These are phyloP conservation scores for Drosophila miranda DNA, from an alignment of 1,140 invertebrate genomes.

Conservation along the genomic window DNA sequence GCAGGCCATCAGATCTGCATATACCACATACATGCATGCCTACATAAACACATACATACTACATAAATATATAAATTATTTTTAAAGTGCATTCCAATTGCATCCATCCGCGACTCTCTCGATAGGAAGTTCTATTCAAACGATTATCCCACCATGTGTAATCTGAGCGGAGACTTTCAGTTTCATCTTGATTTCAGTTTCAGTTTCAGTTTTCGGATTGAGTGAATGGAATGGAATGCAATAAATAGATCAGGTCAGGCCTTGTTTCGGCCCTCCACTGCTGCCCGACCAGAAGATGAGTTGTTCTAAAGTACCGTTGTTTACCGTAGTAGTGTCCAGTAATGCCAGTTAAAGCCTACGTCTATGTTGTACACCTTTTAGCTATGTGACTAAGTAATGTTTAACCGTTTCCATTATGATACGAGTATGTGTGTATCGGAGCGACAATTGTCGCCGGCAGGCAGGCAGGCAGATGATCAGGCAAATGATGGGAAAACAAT, in stretches of 20 bases:
- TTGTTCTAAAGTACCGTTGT: not conserved
- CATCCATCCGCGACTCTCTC: conserved; percentile 31
- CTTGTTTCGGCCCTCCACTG: too few species aligned
- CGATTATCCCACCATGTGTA: conserved; percentile 79
- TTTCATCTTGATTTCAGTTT: conserved; percentile 19
- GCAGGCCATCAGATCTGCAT: not conserved
- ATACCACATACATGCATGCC: conserved; percentile 11
- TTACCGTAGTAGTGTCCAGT: conserved; percentile 6
- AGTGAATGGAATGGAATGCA: not conserved
- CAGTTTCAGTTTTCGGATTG: conserved; percentile 3
- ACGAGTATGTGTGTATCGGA: conserved; percentile 9
- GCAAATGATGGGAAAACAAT: conserved; percentile 14
- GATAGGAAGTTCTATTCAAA: conserved; percentile 57
- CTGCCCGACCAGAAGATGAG: not conserved
- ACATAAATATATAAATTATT: conserved; percentile 9
- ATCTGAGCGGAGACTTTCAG: conserved; percentile 37
- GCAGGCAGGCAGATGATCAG: too few species aligned
- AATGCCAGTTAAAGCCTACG: conserved; percentile 14
- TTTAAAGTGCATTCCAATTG: conserved; percentile 30
- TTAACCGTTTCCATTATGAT: conserved; percentile 51
- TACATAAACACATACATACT: conserved; percentile 12
- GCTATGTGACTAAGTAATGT: conserved; percentile 54
- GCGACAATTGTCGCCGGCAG: too few species aligned
- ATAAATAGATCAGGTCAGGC: too few species aligned
- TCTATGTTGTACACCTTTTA: conserved; percentile 60